Evolutionary conservation across 2,797 vertebrate genomes (phyloP), one percentile per base, ranked within the genome.

Genomic region (Erethizon dorsatum): DNA sequence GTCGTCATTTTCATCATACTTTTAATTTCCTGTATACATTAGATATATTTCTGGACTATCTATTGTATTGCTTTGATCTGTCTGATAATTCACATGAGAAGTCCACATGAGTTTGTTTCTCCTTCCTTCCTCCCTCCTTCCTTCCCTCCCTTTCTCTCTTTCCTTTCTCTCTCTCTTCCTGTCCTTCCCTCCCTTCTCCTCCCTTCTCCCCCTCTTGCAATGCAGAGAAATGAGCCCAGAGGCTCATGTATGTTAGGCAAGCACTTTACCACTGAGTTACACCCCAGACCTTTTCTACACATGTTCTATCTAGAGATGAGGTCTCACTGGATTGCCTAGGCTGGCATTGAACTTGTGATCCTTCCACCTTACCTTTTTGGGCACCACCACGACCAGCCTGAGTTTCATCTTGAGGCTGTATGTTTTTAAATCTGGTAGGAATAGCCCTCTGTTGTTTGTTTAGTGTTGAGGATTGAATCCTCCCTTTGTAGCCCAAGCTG

Each of bases 21-120:
- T 13, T 94, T 87, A 79, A 71, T 69, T 84, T 93, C 13, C 79
- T 92, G 5, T 92, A 45, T 92, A 28, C 83, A 52, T 93, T 77
- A 86, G n/a, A 57, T 90, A n/a, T 80, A 91, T 84, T 95, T 96
- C 52, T 92, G 63, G 47, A 59, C n/a, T 69, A 69, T 20, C 65
- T 80, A 0, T 83, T 78, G 63, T 78, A 14, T 84, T 91, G n/a
- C 52, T 47, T 31, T 31, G 50, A 73, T 87, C 65, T 86, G 10
- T 88, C 22, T 96, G 17, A 59, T 91, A 89, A 88, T 78, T 88
- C 83, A 85, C 65, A 15, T 84, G 83, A 79, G 33, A 93, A 13
- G 50, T 78, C 50, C 37, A 61, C 31, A 33, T 88, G 41, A 50
- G 61, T 83, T 91, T 96, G 79, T 83, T 37, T 54, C 28, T 79